Evolutionary conservation across 2,113 vertebrate genomes (phyloP), one percentile per base, ranked within the genome.

Genomic region (Hipposideros armiger): DNA sequence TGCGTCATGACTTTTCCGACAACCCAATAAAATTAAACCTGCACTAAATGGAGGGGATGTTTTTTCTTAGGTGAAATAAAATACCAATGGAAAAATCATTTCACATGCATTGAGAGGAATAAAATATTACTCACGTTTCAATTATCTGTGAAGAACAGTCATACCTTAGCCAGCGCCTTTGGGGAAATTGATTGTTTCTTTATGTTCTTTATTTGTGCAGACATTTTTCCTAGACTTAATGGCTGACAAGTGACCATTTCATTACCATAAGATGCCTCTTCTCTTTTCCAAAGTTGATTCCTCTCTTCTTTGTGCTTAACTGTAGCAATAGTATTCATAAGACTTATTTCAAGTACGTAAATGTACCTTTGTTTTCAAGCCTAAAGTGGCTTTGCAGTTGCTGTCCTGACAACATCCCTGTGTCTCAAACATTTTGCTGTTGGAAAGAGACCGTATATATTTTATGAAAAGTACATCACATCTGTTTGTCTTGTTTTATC

Each of bases 171-270:
- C 45, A 78, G 62, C 40, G 42, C 22, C 70, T 95, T 87, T 50
- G 10, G 40, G 50, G 40, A 95, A 95, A 96, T 90, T 62, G 92
- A 87, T 95, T 83, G 58, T 56, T 96, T 95, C 67, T 95, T 96
- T 97, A 96, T 86, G 73, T 19, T 20, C 77, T 89, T 74, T 89
- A 69, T 78, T 93, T 95, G 47, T 50, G 47, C 13, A 80, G 19
- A 80, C 82, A 96, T 94, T 94, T 96, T 96, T 95, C 89, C 96
- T 91, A 89, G 20, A 54, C 69, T 74, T 96, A 94, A 94, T 93
- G 95, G 93, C 95, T 83, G 64, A 94, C 89, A 80, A 93, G 91
- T 96, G 91, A 96, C 73, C 91, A 93, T 94, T 97, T 91, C 89
- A 96, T 96, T 97, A 97, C 47, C 54, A 26, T 67, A 86, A 73